Percentiles rank a stretch among this genome's conserved stretches.
Conservation (phyloP, 1,140 invertebrate species). For the Bombus confusus region DNA sequence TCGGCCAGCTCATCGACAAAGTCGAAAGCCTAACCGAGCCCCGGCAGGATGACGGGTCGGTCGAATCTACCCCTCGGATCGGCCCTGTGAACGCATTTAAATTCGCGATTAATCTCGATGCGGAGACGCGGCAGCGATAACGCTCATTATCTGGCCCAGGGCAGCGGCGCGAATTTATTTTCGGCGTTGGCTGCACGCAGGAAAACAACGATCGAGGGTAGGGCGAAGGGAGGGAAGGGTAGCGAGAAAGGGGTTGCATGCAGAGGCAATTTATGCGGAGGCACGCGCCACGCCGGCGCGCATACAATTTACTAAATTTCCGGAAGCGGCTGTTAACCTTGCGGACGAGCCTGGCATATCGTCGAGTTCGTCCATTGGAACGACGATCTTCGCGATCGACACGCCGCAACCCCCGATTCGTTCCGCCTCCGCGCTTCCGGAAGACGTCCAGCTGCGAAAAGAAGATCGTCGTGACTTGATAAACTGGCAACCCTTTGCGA, state of each 20-base stretch:
- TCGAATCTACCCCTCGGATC: constrained; percentile 36
- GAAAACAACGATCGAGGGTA: background rate
- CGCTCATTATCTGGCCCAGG: constrained; percentile 50
- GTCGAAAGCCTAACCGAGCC: too few relatives aligned
- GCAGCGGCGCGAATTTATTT: constrained; percentile 56
- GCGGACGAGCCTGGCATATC: constrained; percentile 13
- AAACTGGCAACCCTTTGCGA: constrained; percentile 1
- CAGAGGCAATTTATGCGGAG: constrained; percentile 57
- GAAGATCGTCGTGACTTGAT: constrained; percentile 16
- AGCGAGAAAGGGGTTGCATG: constrained; percentile 34
- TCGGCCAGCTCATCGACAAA: too few relatives aligned
- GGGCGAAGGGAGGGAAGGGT: background rate
- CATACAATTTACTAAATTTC: constrained; percentile 68
- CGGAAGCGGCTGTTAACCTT: constrained; percentile 56
- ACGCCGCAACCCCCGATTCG: constrained; percentile 23
- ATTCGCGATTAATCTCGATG: constrained; percentile 64
- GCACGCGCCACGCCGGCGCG: constrained; percentile 60
- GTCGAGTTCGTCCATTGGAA: constrained; percentile 7
- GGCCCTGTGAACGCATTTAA: constrained; percentile 26
- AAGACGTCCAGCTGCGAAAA: constrained; percentile 19
- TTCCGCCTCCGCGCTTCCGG: constrained; percentile 14
- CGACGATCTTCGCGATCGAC: constrained; percentile 18
- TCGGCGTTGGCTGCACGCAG: constrained; percentile 21
- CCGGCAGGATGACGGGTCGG: background rate
- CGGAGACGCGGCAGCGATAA: constrained; percentile 44